These are phyloP conservation scores for Gasteruption jaculator DNA, from an alignment of 2,888 invertebrate genomes.

Conservation along the genomic window DNA sequence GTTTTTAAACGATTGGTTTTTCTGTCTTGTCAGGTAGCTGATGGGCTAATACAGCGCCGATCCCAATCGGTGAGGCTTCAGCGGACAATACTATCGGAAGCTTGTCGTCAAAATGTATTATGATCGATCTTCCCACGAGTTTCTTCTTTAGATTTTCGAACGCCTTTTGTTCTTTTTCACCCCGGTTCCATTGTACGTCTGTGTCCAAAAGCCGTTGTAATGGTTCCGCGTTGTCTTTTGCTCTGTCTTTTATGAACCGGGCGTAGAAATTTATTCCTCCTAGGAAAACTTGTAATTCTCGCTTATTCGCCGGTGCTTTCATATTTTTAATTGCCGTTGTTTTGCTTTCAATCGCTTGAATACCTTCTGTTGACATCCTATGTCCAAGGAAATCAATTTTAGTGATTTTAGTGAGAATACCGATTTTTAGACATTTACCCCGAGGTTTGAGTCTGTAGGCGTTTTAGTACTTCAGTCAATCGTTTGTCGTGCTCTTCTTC, in stretches of 20 bases:
- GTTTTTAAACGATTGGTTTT: constrained; percentile 12
- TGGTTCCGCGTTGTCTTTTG: constrained; percentile 9
- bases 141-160: constrained; percentile 11
- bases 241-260: constrained; percentile 12
- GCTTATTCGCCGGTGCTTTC: constrained; percentile 8
- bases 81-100: constrained; percentile 11
- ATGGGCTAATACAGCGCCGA: constrained; percentile 11
- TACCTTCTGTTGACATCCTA: constrained; percentile 7
- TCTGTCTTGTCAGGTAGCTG: constrained; percentile 4
- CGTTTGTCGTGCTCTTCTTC: background rate
- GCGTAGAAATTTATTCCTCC: constrained; percentile 15
- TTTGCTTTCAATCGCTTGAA: constrained; percentile 6
- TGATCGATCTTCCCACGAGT: constrained; percentile 5
- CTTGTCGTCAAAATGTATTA: constrained; percentile 11
- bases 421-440: constrained; percentile 15
- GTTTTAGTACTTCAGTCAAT: constrained; percentile 11
- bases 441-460: constrained; percentile 11
- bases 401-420: constrained; percentile 12
- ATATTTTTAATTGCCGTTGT: constrained; percentile 11
- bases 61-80: constrained; percentile 10
- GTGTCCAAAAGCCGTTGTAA: constrained; percentile 9
- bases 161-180: constrained; percentile 12
- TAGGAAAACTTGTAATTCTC: constrained; percentile 11
- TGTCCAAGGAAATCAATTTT: constrained; percentile 18
- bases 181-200: constrained; percentile 11